These are phyloP conservation scores for Taeniopygia guttata DNA, from an alignment of 2,797 vertebrate genomes.

Conservation along the genomic window DNA sequence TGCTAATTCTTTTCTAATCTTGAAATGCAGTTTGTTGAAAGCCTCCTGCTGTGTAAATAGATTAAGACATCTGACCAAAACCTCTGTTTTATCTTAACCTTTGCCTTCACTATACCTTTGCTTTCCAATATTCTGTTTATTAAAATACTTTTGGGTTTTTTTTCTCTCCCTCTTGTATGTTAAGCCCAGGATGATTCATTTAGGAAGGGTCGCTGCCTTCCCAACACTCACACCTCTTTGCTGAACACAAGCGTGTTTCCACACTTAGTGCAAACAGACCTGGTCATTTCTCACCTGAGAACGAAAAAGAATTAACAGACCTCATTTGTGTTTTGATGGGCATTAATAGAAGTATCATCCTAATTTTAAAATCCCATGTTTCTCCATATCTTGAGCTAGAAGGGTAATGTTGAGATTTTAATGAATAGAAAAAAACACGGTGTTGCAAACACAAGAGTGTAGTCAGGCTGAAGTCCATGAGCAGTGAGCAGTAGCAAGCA, in stretches of 20 bases:
- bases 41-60: background rate
- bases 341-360: background rate
- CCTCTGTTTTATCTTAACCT: background rate
- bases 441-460: background rate
- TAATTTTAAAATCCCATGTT: background rate
- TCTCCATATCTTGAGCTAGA: background rate
- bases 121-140: background rate
- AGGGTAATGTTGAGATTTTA: background rate
- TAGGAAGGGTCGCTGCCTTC: background rate
- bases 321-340: background rate
- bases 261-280: background rate
- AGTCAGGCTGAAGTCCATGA: background rate
- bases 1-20: conserved; percentile 3
- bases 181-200: background rate
- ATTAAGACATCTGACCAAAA: background rate
- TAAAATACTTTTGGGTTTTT: background rate
- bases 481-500: background rate
- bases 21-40: background rate
- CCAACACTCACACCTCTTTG: background rate
- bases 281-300: background rate
- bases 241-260: background rate
- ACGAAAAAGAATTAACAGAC: background rate
- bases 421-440: background rate
- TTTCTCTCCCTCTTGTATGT: accelerated
- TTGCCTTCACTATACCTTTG: background rate